These are phyloP conservation scores for Cotesia typhae DNA, from an alignment of 1,140 invertebrate species.

Conservation along the genomic window DNA sequence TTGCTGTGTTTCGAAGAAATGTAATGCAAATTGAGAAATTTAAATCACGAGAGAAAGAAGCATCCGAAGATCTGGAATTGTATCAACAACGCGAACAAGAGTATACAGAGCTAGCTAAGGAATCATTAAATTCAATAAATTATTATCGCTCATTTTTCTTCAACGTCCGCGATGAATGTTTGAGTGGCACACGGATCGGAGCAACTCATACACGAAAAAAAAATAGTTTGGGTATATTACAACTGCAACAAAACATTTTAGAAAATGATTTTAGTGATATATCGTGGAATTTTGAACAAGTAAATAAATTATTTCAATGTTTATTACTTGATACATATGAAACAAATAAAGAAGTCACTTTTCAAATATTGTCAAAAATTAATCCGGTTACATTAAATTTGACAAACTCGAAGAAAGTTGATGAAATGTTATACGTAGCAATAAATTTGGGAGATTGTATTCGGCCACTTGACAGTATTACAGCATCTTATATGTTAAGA, in stretches of 20 bases:
- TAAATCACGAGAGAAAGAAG: slow-evolving; percentile 39
- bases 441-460: slow-evolving; percentile 73
- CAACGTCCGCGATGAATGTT: slow-evolving; percentile 66
- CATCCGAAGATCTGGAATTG: slow-evolving; percentile 40
- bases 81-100: slow-evolving; percentile 39
- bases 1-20: slow-evolving; percentile 47
- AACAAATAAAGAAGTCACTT: slow-evolving; percentile 76
- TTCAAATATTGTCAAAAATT: slow-evolving; percentile 50
- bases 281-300: slow-evolving; percentile 49
- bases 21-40: slow-evolving; percentile 45
- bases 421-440: slow-evolving; percentile 63
- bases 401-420: slow-evolving; percentile 54
- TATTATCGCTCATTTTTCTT: slow-evolving; percentile 63
- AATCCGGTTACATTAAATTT: slow-evolving; percentile 48
- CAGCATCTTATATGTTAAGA: slow-evolving; percentile 79
- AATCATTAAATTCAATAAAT: slow-evolving; percentile 35
- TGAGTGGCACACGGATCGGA: slow-evolving; percentile 70
- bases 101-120: neutral
- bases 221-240: slow-evolving; percentile 70
- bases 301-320: slow-evolving; percentile 67
- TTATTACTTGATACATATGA: slow-evolving; percentile 81
- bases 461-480: slow-evolving; percentile 81
- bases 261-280: slow-evolving; percentile 38
- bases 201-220: slow-evolving; percentile 77
- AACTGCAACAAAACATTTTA: slow-evolving; percentile 51